Evolutionary conservation across 2,797 vertebrate genomes (phyloP).

Genomic region (Potorous gilbertii): DNA sequence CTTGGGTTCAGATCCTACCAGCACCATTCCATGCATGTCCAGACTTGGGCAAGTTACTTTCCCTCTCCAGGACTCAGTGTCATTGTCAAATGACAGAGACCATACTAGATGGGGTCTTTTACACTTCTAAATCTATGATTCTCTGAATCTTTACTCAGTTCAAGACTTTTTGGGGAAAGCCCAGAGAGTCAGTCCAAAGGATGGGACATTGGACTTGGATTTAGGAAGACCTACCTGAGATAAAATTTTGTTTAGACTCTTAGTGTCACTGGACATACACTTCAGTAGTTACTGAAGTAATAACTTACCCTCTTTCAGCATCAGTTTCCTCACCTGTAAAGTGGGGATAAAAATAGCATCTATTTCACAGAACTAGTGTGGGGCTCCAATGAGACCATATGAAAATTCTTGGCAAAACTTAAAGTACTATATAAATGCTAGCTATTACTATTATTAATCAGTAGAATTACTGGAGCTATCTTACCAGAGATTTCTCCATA

Average conservation of each 20-base stretch:
- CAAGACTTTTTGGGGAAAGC: too few relatives aligned
- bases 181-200: too few relatives aligned
- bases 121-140: too few relatives aligned
- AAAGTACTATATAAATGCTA: conserved; percentile 2
- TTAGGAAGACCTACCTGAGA: too few relatives aligned
- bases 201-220: too few relatives aligned
- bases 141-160: too few relatives aligned
- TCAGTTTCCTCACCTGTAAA: not conserved
- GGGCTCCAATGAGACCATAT: not conserved
- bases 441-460: not conserved
- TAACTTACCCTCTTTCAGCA: too few relatives aligned
- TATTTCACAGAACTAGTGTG: not conserved
- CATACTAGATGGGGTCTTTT: too few relatives aligned
- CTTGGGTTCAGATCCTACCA: not conserved
- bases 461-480: not conserved
- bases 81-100: too few relatives aligned
- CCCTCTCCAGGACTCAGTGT: not conserved
- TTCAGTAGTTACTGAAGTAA: too few relatives aligned
- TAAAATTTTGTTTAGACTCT: too few relatives aligned
- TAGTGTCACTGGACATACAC: too few relatives aligned
- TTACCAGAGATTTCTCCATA: not conserved
- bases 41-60: not conserved
- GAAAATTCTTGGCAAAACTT: not conserved
- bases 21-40: not conserved
- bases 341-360: not conserved